Base-by-base conservation (phyloP, 2,888 invertebrate genomes). In the Monochamus alternatus region DNA sequence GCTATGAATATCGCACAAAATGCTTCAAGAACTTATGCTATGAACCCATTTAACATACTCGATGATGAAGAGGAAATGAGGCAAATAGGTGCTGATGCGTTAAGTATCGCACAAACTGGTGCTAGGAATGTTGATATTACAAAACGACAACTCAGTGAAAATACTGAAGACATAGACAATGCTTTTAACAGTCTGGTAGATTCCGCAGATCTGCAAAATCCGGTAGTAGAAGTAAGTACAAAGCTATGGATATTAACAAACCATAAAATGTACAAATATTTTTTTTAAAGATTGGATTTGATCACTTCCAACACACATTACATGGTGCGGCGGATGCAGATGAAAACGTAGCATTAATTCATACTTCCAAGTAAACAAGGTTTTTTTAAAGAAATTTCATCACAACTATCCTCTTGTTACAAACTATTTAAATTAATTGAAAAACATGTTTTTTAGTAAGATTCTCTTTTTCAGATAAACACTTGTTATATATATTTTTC, bases 281-380 rank as follows among this genome's bases (percentile, higher is more conserved):
- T 5, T n/a, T 62, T 44, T 64, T 64, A 5, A n/a, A 64, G 64
- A 44, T 64, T 30, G 64, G 64, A 1, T 64, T 64, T 31, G 64
- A 64, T 44, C 64, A 64, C 3, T 10, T 64, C 31, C 22, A 9
- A 5, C 47, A 43, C 0, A 4, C 44, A 44, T 7, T 44, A 3
- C 22, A 44, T 0, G 44, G 14, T 9, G 5, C 44, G 10, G 7
- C 3, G 9, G 10, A 14, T 4, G 30, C 38, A 55, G 55, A 55
- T 22, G 55, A 55, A n/a, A 55, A 55, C 5, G n/a, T 55, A 55
- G 1, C 55, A 8, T 7, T 7, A 38, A 38, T 7, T 38, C 22
- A 22, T 1, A 38, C 4, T 38, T 38, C 5, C 5, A 38, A 22
- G 22, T 22, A 22, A 22, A 22, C 22, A 1, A 22, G 22, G 22